Conservation (phyloP, 2,888 invertebrate species). For the Nineta flava region DNA sequence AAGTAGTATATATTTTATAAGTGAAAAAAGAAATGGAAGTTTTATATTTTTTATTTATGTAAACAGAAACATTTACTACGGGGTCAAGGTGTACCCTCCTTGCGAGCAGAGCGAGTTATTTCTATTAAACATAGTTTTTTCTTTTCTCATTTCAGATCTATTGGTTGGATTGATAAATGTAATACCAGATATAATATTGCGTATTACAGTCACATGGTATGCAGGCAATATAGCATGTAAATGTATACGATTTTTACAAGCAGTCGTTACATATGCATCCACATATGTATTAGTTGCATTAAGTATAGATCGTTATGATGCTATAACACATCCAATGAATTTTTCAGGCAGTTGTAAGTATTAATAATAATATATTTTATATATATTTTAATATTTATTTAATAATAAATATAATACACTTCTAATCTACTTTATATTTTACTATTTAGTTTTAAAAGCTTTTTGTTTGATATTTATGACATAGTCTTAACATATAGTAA, state of each 20-base stretch:
- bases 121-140: background rate
- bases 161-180: slow-evolving; percentile 79
- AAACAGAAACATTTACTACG: no score
- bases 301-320: slow-evolving; percentile 85
- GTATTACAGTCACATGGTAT: slow-evolving; percentile 76
- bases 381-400: background rate
- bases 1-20: no score
- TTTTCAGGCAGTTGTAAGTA: slow-evolving; percentile 88
- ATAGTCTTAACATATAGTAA: no score
- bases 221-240: slow-evolving; percentile 83
- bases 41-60: no score
- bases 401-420: background rate
- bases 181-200: slow-evolving; percentile 78
- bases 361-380: background rate
- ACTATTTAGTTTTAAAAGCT: no score
- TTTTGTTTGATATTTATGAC: no score
- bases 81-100: no score
- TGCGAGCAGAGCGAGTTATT: no score
- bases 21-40: no score
- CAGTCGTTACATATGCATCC: slow-evolving; percentile 79
- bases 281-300: slow-evolving; percentile 85
- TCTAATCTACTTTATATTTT: no score
- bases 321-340: slow-evolving; percentile 89
- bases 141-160: slow-evolving; percentile 52
- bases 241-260: slow-evolving; percentile 68